phyloP scores from a whole-genome alignment of 2,797 vertebrate genomes.

The Chelonia mydas region DNA sequence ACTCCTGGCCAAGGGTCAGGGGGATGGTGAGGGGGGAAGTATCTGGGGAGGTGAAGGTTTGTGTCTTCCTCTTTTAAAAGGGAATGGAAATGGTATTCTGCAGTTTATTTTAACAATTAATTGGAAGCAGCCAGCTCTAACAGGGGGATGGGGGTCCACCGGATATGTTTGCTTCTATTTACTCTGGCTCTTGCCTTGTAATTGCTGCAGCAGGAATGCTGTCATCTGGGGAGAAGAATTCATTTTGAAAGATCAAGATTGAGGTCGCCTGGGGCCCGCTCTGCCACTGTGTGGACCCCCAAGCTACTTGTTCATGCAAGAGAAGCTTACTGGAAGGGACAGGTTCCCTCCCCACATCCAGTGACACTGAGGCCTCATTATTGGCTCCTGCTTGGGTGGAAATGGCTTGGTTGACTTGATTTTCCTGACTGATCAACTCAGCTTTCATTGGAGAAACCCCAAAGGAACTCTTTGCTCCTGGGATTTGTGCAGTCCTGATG shows the following conservation, averaged over 20 bases:
- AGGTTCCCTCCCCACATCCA: background rate
- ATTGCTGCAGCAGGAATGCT: background rate
- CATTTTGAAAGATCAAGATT: background rate
- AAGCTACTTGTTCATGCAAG: rapidly evolving
- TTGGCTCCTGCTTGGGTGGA: background rate
- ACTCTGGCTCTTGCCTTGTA: background rate
- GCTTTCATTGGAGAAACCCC: background rate
- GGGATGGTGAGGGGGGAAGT: background rate
- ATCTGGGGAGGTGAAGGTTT: background rate
- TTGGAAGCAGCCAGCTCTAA: background rate
- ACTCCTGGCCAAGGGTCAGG: background rate
- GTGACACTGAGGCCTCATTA: background rate
- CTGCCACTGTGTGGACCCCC: background rate
- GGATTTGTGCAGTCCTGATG: background rate
- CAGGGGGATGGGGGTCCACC: background rate
- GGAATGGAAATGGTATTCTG: background rate
- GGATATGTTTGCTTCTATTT: background rate
- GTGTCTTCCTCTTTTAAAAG: background rate
- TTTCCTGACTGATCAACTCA: background rate
- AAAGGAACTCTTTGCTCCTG: background rate
- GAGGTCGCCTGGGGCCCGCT: background rate
- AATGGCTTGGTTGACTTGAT: background rate
- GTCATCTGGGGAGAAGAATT: background rate
- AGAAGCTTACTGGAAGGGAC: background rate
- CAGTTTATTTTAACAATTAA: background rate